These are phyloP conservation scores for Anarhynchus alexandrinus DNA, from an alignment of 2,113 vertebrate genomes.

Conservation along the genomic window DNA sequence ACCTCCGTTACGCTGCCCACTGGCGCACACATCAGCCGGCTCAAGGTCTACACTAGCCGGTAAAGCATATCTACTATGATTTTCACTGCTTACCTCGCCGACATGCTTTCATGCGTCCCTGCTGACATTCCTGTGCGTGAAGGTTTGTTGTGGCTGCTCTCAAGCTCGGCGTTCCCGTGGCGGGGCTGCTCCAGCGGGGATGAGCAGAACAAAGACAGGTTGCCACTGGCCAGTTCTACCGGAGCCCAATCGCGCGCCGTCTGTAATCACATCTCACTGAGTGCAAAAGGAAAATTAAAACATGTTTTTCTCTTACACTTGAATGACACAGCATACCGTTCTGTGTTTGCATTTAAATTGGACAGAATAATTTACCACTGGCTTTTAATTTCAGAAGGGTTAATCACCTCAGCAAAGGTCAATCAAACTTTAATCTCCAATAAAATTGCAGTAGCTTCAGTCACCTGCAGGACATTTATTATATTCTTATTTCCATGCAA, in stretches of 20 bases:
- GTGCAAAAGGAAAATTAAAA: constrained; percentile 69
- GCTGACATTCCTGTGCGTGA: not conserved
- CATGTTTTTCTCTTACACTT: constrained; percentile 53
- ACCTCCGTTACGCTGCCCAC: not conserved
- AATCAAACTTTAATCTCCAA: constrained; percentile 80
- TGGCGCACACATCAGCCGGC: not conserved
- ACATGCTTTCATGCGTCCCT: not conserved
- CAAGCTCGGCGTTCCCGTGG: not conserved
- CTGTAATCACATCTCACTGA: constrained; percentile 63
- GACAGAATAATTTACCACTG: constrained; percentile 70
- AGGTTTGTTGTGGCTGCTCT: not conserved
- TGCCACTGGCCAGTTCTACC: not conserved
- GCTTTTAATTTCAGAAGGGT: constrained; percentile 80
- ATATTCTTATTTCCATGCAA: constrained; percentile 72
- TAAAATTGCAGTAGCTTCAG: constrained; percentile 72
- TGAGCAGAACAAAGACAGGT: not conserved
- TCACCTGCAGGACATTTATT: constrained; percentile 77
- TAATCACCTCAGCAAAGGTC: constrained; percentile 80
- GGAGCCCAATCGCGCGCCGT: not conserved
- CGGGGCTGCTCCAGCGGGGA: not conserved
- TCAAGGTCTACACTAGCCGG: not conserved
- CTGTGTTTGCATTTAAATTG: constrained; percentile 78
- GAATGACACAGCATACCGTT: constrained; percentile 44
- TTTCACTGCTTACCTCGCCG: constrained; percentile 28
- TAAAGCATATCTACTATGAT: not conserved